Conservation (phyloP, 1,140 invertebrate species). For the Hylyphantes graminicola region DNA sequence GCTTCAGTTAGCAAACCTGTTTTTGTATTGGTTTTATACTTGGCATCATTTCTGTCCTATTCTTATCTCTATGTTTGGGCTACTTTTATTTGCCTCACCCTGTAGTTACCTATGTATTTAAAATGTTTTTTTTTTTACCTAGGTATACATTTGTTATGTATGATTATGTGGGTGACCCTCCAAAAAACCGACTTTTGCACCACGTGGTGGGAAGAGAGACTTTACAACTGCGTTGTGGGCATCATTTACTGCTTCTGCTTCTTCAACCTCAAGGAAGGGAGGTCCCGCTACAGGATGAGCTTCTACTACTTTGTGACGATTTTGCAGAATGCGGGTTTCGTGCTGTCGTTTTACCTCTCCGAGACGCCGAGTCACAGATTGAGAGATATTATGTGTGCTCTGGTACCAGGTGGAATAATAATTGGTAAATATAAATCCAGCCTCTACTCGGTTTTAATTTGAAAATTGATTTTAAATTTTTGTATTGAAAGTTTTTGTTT, state of each 20-base stretch:
- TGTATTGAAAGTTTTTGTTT: no score
- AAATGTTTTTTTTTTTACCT: conserved; percentile 11
- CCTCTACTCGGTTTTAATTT: neutral
- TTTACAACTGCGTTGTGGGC: conserved; percentile 78
- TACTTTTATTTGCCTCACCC: no score
- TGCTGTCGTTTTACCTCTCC: conserved; percentile 63
- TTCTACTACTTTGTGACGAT: conserved; percentile 61
- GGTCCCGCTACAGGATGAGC: conserved; percentile 60
- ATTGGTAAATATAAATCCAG: conserved; percentile 68
- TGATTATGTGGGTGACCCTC: conserved; percentile 78
- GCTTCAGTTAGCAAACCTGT: no score
- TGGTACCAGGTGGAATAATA: conserved; percentile 72
- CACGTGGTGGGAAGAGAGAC: conserved; percentile 74
- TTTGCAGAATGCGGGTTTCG: conserved; percentile 59
- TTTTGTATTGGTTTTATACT: no score
- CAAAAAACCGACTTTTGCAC: conserved; percentile 77
- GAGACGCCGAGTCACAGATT: conserved; percentile 64
- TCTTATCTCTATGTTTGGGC: no score
- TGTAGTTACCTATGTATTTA: no score
- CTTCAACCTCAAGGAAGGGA: conserved; percentile 63
- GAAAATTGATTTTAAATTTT: neutral
- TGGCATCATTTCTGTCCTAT: no score
- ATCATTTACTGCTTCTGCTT: conserved; percentile 74
- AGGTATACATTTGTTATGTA: conserved; percentile 77
- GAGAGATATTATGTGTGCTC: conserved; percentile 68